Evolutionary conservation across 1,140 invertebrate species (phyloP).

Genomic region (Procambarus clarkii): DNA sequence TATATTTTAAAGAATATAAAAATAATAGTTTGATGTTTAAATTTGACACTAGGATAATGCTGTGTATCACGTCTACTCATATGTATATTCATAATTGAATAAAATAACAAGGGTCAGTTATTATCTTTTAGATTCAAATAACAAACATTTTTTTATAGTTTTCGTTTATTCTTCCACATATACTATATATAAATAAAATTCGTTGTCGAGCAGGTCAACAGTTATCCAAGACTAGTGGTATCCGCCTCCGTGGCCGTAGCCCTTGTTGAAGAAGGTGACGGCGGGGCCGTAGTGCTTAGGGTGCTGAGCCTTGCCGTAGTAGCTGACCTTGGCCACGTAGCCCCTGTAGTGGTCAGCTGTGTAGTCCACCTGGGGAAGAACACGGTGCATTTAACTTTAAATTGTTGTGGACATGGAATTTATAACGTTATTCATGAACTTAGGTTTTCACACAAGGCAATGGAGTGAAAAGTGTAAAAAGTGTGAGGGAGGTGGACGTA

Average conservation of each 20-base stretch:
- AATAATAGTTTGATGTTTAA: no score
- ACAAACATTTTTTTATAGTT: background rate
- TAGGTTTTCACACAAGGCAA: no score
- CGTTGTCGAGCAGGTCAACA: background rate
- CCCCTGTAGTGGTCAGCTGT: conserved; percentile 53
- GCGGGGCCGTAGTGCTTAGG: conserved; percentile 52
- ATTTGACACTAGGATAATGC: no score
- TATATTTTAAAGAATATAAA: no score
- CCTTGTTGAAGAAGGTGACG: conserved; percentile 40
- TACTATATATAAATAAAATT: conserved; percentile 10
- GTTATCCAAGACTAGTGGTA: background rate
- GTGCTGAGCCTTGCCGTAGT: conserved; percentile 56
- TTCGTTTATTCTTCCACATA: background rate
- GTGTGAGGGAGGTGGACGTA: conserved; percentile 5
- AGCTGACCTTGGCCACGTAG: conserved; percentile 58
- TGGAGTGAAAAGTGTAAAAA: conserved; percentile 73
- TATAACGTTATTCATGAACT: background rate
- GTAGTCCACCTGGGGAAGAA: conserved; percentile 41
- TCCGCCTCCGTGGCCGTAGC: background rate
- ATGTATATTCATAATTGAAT: no score
- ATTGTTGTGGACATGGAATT: background rate
- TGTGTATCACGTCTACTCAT: no score
- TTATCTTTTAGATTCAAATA: background rate
- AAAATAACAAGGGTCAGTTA: no score
- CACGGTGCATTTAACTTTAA: background rate